These are phyloP conservation scores for Tragelaphus imberbis DNA, from an alignment of 2,113 vertebrate species.

Conservation along the genomic window DNA sequence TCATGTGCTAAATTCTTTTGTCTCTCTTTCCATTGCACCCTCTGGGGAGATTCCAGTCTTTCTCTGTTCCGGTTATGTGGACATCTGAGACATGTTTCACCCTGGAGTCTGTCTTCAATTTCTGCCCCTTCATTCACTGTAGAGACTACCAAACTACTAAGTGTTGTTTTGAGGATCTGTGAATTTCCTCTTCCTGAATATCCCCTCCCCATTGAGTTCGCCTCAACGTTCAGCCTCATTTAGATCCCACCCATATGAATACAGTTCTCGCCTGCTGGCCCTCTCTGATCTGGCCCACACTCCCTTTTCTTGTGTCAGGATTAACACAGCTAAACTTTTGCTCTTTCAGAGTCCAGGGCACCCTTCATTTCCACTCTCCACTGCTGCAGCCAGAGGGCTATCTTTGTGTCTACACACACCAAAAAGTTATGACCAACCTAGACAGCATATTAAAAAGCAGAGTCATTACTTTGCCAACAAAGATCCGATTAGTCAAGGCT, in stretches of 20 bases:
- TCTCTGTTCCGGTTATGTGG: background rate
- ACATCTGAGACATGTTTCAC: background rate
- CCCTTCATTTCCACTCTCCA: background rate
- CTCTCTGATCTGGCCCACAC: background rate
- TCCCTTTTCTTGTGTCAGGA: background rate
- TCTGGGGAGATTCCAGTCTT: background rate
- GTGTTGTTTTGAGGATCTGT: no score
- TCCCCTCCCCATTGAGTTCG: background rate
- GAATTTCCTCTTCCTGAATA: background rate
- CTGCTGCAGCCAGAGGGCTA: background rate
- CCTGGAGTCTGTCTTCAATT: background rate
- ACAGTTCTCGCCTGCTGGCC: background rate
- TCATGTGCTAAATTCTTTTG: no score
- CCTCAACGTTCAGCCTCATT: background rate
- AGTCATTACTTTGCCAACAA: background rate
- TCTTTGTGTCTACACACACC: background rate
- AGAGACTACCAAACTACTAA: background rate
- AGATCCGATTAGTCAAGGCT: background rate
- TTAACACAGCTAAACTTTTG: background rate
- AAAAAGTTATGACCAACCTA: background rate
- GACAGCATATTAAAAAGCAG: background rate
- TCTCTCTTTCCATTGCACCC: background rate
- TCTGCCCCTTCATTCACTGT: background rate
- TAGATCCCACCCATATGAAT: background rate
- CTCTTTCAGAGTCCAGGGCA: fast-evolving